Evolutionary conservation across 2,113 vertebrate genomes (phyloP).

Genomic region (Stomatorhinus ivindoensis): DNA sequence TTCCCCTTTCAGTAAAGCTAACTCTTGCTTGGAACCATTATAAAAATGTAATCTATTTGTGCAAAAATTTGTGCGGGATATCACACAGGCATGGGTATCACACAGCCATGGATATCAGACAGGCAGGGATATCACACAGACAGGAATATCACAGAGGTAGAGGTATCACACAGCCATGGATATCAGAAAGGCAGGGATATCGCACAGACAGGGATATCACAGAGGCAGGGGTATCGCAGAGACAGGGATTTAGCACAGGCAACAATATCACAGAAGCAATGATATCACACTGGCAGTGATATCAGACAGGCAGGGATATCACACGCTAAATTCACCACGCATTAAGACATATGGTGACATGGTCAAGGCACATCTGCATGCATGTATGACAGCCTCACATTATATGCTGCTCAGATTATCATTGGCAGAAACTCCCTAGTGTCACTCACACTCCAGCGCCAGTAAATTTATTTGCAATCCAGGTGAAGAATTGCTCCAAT

Average conservation of each 20-base stretch:
- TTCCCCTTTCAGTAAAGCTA: slow-evolving; percentile 29
- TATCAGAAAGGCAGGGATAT: not conserved
- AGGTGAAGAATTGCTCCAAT: slow-evolving; percentile 34
- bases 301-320: not conserved
- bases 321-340: not conserved
- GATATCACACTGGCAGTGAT: not conserved
- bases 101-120: not conserved
- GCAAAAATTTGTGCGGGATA: too few relatives aligned
- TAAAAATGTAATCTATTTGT: not conserved
- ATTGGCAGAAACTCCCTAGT: not conserved
- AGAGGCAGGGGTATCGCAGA: not conserved
- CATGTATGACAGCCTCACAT: not conserved
- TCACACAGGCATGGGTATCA: not conserved
- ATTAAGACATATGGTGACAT: not conserved
- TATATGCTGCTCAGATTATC: not conserved
- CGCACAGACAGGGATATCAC: not conserved
- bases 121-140: not conserved
- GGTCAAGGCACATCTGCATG: not conserved
- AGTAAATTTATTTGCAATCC: slow-evolving; percentile 25
- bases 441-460: slow-evolving; percentile 18
- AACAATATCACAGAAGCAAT: not conserved
- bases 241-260: not conserved
- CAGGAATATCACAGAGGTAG: not conserved
- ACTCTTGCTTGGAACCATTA: slow-evolving; percentile 18
- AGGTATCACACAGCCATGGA: not conserved